Evolutionary conservation across 2,797 vertebrate species (phyloP), one percentile per base, ranked within the genome.

Genomic region (Esox masquinongy): DNA sequence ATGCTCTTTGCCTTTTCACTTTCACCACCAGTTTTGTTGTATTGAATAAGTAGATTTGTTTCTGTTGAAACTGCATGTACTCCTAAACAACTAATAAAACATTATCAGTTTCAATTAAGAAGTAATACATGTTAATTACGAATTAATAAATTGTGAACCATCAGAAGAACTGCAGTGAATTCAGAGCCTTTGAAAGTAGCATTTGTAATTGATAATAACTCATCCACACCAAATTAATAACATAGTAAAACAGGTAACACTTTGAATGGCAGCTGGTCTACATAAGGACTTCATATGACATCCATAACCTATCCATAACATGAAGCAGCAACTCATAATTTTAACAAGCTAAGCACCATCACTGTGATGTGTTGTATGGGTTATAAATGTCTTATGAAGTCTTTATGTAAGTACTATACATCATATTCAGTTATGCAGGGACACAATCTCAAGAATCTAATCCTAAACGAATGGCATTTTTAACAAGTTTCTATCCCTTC

Each of bases 1-100:
- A 96, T 96, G 94, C 95, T 95, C 93, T 94, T 92, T 92, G 94
- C 94, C 94, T 94, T 85, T 86, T 86, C 87, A 90, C 86, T 90
- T 91, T 89, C 87, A 85, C 90, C 87, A 84, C 81, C 84, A 86
- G 85, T 88, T 90, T 90, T 86, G 90, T 92, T 89, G 86, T 73
- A 82, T 72, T 82, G 84, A 92, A 94, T 86, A 86, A 90, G 84
- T 70, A 85, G 84, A 92, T 92, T 91, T 93, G 90, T 92, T 93
- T 93, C 89, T 90, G 87, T 84, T 81, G 76, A 92, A 90, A 90
- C 88, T 88, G 43, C 9, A 47, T 11, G 85, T 88, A 88, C 82
- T 91, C 88, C 91, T 91, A 89, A 93, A 82, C 43, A 93, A 91
- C 90, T 89, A 91, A 90, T 92, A 89, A 75, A 87, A 85, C 78